These are phyloP conservation scores for Chionodraco myersi DNA, from an alignment of 2,113 vertebrate genomes.

Conservation along the genomic window DNA sequence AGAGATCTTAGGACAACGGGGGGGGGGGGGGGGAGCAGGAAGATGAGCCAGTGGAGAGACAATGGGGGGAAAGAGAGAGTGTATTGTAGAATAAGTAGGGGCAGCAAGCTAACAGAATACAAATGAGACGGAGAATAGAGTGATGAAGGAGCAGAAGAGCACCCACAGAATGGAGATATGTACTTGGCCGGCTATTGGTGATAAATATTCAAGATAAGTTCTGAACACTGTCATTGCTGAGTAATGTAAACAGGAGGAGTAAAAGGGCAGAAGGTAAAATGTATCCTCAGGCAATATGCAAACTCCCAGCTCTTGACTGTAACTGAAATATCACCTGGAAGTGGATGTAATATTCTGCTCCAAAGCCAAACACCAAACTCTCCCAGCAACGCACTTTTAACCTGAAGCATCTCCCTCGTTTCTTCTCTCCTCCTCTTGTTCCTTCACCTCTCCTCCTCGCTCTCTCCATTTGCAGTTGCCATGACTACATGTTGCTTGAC, in stretches of 20 bases:
- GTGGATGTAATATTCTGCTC: conserved; percentile 47
- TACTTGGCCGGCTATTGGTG: conserved; percentile 26
- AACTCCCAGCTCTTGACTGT: conserved; percentile 43
- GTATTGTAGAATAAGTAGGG: conserved; percentile 47
- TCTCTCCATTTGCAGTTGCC: conserved; percentile 69
- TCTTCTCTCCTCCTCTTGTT: conserved; percentile 35
- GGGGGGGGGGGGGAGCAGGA: conserved; percentile 26
- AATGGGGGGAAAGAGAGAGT: conserved; percentile 47
- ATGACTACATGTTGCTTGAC: conserved; percentile 77
- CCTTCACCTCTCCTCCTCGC: conserved; percentile 42
- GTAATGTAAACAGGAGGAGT: conserved; percentile 53
- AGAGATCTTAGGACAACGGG: conserved; percentile 66
- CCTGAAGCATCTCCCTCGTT: conserved; percentile 44
- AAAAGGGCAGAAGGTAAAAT: conserved; percentile 47
- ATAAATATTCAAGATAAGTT: conserved; percentile 52
- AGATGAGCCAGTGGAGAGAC: conserved; percentile 22
- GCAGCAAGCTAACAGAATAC: conserved; percentile 65
- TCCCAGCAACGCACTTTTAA: conserved; percentile 47
- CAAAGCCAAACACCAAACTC: conserved; percentile 33
- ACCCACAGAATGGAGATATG: conserved; percentile 47
- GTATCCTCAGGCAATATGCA: conserved; percentile 49
- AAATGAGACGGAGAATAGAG: conserved; percentile 63
- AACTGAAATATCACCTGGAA: conserved; percentile 53
- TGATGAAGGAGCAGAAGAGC: conserved; percentile 57
- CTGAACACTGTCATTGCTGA: conserved; percentile 53